Evolutionary conservation across 1,140 invertebrate species (phyloP).

Genomic region (Psix sp.): DNA sequence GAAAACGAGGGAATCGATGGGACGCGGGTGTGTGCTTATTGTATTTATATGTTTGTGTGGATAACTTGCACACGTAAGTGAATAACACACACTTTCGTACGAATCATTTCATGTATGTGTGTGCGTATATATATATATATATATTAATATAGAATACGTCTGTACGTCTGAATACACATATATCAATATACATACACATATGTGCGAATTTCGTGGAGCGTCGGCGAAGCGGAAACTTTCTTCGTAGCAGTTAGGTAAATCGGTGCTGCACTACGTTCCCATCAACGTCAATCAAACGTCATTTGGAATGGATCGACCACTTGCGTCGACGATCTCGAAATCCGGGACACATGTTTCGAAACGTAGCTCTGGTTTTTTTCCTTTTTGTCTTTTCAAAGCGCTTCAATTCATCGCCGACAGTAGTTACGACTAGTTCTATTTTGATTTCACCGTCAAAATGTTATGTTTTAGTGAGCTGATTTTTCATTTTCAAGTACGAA

Average conservation of each 20-base stretch:
- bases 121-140: too few relatives aligned
- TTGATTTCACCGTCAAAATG: constrained; percentile 27
- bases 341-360: constrained; percentile 60
- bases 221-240: constrained; percentile 61
- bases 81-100: constrained; percentile 34
- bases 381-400: constrained; percentile 44
- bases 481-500: background rate
- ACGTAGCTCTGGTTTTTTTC: constrained; percentile 48
- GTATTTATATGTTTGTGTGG: constrained; percentile 45
- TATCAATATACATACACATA: constrained; percentile 40
- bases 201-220: constrained; percentile 61
- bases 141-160: too few relatives aligned
- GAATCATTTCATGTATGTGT: too few relatives aligned
- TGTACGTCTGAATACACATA: too few relatives aligned
- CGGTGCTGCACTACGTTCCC: constrained; percentile 53
- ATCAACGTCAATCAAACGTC: constrained; percentile 62
- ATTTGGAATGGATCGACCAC: constrained; percentile 61
- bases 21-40: constrained; percentile 38
- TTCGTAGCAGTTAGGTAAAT: constrained; percentile 62
- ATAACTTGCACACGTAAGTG: constrained; percentile 57
- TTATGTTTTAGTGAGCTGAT: background rate
- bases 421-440: constrained; percentile 21
- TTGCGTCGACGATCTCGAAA: constrained; percentile 57
- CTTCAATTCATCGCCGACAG: constrained; percentile 28
- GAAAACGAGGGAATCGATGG: constrained; percentile 59